Evolutionary conservation across 2,888 invertebrate species (phyloP), one percentile per base, ranked within the genome.

Genomic region (Drosophila cognata): DNA sequence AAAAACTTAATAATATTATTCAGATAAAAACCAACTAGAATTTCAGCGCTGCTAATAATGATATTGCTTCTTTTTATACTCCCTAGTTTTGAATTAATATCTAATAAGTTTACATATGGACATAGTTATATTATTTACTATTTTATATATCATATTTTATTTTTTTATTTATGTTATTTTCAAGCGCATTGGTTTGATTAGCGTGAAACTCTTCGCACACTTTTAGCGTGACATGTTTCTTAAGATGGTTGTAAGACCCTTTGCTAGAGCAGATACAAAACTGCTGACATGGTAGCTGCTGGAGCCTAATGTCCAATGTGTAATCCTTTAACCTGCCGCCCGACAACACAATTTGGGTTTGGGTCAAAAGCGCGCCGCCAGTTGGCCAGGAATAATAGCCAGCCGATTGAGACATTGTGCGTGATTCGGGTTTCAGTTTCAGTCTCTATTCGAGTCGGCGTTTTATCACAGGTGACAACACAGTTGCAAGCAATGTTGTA

Each of bases 271-370:
- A 55, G 18, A 16, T 1, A 38, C 4, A 56, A 88, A 82, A 68
- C 38, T 88, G 90, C 88, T 86, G 85, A 84, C 74, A 88, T 76
- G 75, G 77, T 71, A 71, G 71, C 61, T 31, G 58, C 25, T 46
- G 16, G 18, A 33, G 29, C 65, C 59, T 48, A 69, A 61, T 69
- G 29, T 33, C 58, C 16, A 52, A 52, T 73, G 65, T 62, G 81
- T 89, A 89, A 86, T 89, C 85, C 85, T 86, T 86, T 86, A 88
- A 85, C 88, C 90, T 85, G 76, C 88, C 86, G 85, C 85, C 84
- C 68, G 72, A 69, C 71, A 81, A 56, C 75, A 75, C 74, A 62
- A 74, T 71, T 43, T 43, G 21, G 31, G 2, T 63, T 61, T 48
- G 73, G 83, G 82, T 89, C 88, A 85, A 85, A 85, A 85, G 90